Percentiles rank a stretch among this genome's conserved stretches.
These are phyloP conservation scores for Tachyglossus aculeatus DNA, from an alignment of 2,797 vertebrate species.

Conservation along the genomic window DNA sequence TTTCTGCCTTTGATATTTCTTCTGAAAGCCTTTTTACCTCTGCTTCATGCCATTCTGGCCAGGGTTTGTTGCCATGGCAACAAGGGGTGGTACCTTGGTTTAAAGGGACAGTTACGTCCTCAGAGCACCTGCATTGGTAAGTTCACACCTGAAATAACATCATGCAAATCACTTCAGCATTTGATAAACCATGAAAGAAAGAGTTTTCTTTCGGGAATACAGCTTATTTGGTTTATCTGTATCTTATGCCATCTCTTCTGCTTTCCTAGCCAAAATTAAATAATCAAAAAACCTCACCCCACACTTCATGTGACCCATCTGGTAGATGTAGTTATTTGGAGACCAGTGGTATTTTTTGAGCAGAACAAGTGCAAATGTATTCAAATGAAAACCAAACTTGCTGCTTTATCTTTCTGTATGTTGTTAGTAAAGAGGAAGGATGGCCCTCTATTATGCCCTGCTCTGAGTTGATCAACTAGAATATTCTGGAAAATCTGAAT, in stretches of 20 bases:
- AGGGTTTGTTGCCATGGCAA: constrained; percentile 15
- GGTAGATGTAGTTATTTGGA: constrained; percentile 37
- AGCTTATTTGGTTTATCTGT: constrained; percentile 50
- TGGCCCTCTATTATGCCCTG: constrained; percentile 1
- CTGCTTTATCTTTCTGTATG: constrained; percentile 1
- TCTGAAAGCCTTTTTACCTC: constrained; percentile 23
- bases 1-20: constrained; percentile 18
- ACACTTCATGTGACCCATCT: constrained; percentile 33
- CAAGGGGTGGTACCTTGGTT: neutral
- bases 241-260: constrained; percentile 42
- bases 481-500: neutral
- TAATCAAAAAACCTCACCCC: constrained; percentile 47
- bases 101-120: constrained; percentile 20
- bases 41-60: neutral
- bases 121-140: constrained; percentile 31
- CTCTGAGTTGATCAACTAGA: constrained; percentile 10
- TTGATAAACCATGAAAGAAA: constrained; percentile 45
- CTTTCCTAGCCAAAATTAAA: constrained; percentile 51
- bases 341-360: constrained; percentile 32
- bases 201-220: constrained; percentile 24
- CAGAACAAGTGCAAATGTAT: constrained; percentile 32
- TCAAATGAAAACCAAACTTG: constrained; percentile 36
- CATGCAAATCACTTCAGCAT: constrained; percentile 23
- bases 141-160: constrained; percentile 64
- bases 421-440: constrained; percentile 6